Evolutionary conservation across 2,888 invertebrate genomes (phyloP).

Genomic region (Eupithecia exiguata): DNA sequence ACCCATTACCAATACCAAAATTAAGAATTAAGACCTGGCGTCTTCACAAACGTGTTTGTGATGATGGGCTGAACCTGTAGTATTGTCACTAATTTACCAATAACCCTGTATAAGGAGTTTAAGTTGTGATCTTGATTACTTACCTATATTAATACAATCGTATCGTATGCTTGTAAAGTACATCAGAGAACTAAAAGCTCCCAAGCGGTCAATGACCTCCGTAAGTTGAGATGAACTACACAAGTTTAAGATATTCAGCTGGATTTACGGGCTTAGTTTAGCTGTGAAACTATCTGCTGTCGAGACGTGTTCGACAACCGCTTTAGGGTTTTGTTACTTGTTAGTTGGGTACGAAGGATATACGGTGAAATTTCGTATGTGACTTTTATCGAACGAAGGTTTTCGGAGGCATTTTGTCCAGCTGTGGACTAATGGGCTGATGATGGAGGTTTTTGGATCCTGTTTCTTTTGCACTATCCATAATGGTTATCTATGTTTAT

Average conservation of each 20-base stretch:
- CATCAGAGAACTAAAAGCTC: not conserved
- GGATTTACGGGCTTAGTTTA: not conserved
- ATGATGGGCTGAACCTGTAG: too few relatives aligned
- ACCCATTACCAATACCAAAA: too few relatives aligned
- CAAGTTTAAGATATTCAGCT: not conserved
- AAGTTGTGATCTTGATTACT: too few relatives aligned
- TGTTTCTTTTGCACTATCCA: not conserved
- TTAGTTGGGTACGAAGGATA: not conserved
- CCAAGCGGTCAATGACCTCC: not conserved
- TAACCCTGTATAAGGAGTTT: too few relatives aligned
- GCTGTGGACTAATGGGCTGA: too few relatives aligned
- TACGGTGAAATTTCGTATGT: not conserved
- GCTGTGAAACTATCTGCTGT: not conserved
- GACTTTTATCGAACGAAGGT: not conserved
- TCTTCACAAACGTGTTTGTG: too few relatives aligned
- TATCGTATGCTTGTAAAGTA: constrained; percentile 3
- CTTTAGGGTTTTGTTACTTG: not conserved
- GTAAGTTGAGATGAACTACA: not conserved
- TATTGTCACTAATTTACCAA: too few relatives aligned
- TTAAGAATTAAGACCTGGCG: too few relatives aligned
- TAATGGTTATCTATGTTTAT: not conserved
- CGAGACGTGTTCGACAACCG: not conserved
- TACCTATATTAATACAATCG: too few relatives aligned
- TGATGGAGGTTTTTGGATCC: not conserved
- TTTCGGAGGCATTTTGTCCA: not conserved